Percentiles rank a stretch among this genome's conserved stretches.
phyloP scores from a whole-genome alignment of 2,797 vertebrate species.

The Chelon auratus region DNA sequence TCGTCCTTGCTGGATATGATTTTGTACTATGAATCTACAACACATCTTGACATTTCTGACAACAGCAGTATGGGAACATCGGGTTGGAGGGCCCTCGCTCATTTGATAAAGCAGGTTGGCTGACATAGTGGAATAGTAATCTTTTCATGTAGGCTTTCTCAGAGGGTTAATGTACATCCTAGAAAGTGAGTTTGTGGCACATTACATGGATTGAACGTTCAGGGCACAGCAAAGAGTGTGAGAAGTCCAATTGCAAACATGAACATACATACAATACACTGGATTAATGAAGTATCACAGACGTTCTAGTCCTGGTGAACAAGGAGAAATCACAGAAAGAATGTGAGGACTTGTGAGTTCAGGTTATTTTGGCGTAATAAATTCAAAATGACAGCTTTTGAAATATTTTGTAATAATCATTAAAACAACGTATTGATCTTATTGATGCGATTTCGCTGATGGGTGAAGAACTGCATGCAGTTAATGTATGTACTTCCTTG shows the following conservation, averaged over 20 bases:
- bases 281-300: not conserved
- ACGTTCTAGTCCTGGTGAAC: no score
- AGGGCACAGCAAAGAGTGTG: conserved; percentile 48
- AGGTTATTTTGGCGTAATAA: no score
- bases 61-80: conserved; percentile 78
- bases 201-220: conserved; percentile 57
- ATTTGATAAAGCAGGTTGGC: conserved; percentile 85
- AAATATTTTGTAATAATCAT: no score
- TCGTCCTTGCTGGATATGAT: conserved; percentile 87
- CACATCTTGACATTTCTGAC: conserved; percentile 85
- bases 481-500: no score
- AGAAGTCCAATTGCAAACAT: conserved; percentile 26
- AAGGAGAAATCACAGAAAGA: no score
- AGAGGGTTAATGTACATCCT: conserved; percentile 59
- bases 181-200: conserved; percentile 66
- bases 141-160: conserved; percentile 67
- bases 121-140: conserved; percentile 64
- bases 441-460: no score
- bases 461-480: no score
- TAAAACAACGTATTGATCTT: no score
- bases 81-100: conserved; percentile 84
- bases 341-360: no score
- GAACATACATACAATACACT: not conserved
- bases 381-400: no score
- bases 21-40: conserved; percentile 85